Conservation (phyloP, 37 sponge, comb jelly and placozoan genomes). For the Mnemiopsis leidyi region DNA sequence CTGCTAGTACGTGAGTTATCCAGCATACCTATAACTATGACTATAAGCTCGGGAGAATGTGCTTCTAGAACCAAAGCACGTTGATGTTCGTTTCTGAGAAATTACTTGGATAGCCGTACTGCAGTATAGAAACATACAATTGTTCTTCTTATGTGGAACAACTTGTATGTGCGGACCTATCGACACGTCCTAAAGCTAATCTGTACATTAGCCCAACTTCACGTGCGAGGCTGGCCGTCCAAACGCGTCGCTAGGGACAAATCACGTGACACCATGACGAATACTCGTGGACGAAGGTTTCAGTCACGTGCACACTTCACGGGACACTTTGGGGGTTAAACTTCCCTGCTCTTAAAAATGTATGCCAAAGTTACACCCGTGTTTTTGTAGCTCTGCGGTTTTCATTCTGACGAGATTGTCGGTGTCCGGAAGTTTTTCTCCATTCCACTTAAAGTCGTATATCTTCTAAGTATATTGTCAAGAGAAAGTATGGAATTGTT, state of each 20-base stretch:
- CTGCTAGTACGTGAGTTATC: background rate
- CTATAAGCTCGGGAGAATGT: too few species aligned
- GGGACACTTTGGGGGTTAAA: background rate
- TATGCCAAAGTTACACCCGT: too few species aligned
- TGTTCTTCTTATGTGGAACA: background rate
- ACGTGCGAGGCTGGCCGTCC: background rate
- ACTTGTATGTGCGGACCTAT: background rate
- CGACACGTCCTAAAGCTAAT: background rate
- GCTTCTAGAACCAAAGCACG: too few species aligned
- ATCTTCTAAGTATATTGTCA: too few species aligned
- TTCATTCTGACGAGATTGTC: too few species aligned
- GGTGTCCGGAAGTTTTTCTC: too few species aligned
- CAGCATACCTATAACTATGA: too few species aligned
- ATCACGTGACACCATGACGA: background rate
- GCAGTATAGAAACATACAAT: background rate
- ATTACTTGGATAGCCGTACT: too few species aligned
- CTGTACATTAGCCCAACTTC: background rate
- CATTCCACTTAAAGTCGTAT: too few species aligned
- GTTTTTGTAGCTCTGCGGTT: too few species aligned
- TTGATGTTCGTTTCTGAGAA: too few species aligned
- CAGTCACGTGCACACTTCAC: background rate
- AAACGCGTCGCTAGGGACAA: background rate
- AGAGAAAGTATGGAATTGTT: too few species aligned
- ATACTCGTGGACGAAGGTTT: background rate
- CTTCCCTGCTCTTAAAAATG: background rate